phyloP scores from a whole-genome alignment of 2,888 invertebrate genomes.

The Synanthedon tipuliformis region DNA sequence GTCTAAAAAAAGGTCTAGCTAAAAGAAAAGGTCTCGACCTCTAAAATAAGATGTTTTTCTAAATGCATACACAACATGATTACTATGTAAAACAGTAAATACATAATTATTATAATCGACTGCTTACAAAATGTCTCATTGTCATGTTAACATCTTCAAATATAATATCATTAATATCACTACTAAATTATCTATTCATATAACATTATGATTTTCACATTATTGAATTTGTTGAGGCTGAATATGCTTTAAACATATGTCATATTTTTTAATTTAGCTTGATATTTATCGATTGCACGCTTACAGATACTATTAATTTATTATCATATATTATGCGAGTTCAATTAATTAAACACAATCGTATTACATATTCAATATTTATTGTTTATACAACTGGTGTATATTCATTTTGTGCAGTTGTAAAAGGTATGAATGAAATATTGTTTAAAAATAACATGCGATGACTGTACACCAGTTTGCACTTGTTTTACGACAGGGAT shows the following conservation, averaged over 20 bases:
- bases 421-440: not conserved
- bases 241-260: slow-evolving; percentile 17
- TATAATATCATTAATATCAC: too few species aligned
- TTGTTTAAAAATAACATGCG: not conserved
- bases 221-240: slow-evolving; percentile 17
- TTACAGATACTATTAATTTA: not conserved
- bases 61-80: too few species aligned
- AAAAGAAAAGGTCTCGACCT: too few species aligned
- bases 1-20: too few species aligned
- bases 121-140: too few species aligned
- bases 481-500: too few species aligned
- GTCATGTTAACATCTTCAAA: too few species aligned
- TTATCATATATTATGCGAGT: slow-evolving; percentile 4
- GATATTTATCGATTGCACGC: slow-evolving; percentile 7
- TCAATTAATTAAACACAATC: slow-evolving; percentile 18
- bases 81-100: too few species aligned
- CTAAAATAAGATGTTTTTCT: too few species aligned
- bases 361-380: slow-evolving; percentile 16
- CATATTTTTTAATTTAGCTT: slow-evolving; percentile 22
- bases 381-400: slow-evolving; percentile 33
- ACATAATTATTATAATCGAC: too few species aligned
- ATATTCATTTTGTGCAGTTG: slow-evolving; percentile 12
- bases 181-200: too few species aligned
- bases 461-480: slow-evolving; percentile 17
- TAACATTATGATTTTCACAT: not conserved